Evolutionary conservation across 2,888 invertebrate species (phyloP).

Genomic region (Heliconius aoede): DNA sequence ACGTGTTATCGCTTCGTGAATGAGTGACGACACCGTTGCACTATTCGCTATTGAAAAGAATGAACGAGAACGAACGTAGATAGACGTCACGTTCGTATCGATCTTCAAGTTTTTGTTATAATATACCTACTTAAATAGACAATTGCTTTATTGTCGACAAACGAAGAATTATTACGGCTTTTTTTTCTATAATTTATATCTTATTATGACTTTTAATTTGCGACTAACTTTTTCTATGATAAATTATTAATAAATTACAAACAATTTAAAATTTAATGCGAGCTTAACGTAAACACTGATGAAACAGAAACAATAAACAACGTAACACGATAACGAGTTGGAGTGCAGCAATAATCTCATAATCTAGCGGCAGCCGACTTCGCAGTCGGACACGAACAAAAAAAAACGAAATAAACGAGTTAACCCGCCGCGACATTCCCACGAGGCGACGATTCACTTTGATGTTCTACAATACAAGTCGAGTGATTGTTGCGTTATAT

Average conservation of each 20-base stretch:
- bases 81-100: conserved; percentile 16
- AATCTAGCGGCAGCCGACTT: conserved; percentile 59
- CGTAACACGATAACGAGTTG: conserved; percentile 45
- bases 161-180: no score
- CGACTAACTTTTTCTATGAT: background rate
- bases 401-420: conserved; percentile 67
- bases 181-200: background rate
- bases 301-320: conserved; percentile 43
- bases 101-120: background rate
- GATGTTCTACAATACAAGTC: conserved; percentile 56
- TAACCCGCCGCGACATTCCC: conserved; percentile 67
- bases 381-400: conserved; percentile 50
- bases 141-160: background rate
- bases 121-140: background rate
- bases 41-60: conserved; percentile 35
- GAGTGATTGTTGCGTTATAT: conserved; percentile 36
- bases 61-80: conserved; percentile 30
- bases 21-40: conserved; percentile 41
- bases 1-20: conserved; percentile 39
- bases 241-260: background rate
- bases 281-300: conserved; percentile 18
- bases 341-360: conserved; percentile 68
- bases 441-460: conserved; percentile 66
- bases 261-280: background rate
- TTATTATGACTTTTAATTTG: background rate